Evolutionary conservation across 2,113 vertebrate species (phyloP).

Genomic region (Amblyopsis rosae): DNA sequence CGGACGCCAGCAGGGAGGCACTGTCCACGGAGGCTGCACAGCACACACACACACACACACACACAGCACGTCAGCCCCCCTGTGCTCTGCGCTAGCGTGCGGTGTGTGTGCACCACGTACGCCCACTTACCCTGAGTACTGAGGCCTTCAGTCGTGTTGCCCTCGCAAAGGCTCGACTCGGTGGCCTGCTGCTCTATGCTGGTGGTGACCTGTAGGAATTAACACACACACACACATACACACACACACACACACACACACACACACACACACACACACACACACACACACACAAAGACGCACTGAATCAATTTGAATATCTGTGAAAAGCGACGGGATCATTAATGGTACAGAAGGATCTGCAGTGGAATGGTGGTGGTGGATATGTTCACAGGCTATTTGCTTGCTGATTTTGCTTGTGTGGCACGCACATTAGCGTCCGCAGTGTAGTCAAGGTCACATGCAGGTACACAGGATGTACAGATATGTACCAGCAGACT

Average conservation of each 20-base stretch:
- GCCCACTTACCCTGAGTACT: constrained; percentile 85
- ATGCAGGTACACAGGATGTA: neutral
- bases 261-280: neutral
- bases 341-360: neutral
- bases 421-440: constrained; percentile 28
- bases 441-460: neutral
- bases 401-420: constrained; percentile 7
- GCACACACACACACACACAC: neutral
- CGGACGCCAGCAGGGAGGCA: constrained; percentile 82
- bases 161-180: constrained; percentile 80
- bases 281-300: neutral
- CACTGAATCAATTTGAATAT: too few species aligned
- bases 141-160: constrained; percentile 77
- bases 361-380: constrained; percentile 13
- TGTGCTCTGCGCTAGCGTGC: neutral
- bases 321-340: too few species aligned
- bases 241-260: neutral
- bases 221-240: neutral
- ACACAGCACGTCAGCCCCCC: neutral
- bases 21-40: constrained; percentile 83
- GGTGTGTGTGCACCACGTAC: neutral
- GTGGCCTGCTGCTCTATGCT: constrained; percentile 79
- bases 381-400: constrained; percentile 7
- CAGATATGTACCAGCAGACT: neutral
- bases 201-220: constrained; percentile 73